phyloP scores from a whole-genome alignment of 1,140 invertebrate genomes.

The Bombus impatiens region DNA sequence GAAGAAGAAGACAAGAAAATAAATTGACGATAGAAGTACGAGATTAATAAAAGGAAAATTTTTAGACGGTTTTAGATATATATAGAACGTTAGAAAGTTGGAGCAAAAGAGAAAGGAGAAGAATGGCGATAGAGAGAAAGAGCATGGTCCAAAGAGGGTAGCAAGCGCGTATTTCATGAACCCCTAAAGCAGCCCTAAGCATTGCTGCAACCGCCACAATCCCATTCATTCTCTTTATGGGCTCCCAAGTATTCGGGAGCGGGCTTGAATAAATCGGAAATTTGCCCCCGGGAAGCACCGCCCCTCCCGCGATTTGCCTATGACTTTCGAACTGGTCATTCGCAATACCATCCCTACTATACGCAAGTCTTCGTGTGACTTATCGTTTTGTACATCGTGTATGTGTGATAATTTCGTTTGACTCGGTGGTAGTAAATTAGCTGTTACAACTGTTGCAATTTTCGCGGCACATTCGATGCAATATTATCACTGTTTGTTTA shows the following conservation, averaged over 20 bases:
- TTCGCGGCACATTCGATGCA: background rate
- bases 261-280: constrained; percentile 80
- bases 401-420: background rate
- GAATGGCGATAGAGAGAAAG: constrained; percentile 37
- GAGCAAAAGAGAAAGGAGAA: constrained; percentile 28
- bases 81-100: constrained; percentile 39
- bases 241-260: constrained; percentile 77
- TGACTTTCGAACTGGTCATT: constrained; percentile 65
- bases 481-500: background rate
- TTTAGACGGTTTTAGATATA: background rate
- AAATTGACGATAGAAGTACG: background rate
- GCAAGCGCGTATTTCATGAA: constrained; percentile 78
- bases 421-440: background rate
- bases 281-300: constrained; percentile 65
- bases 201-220: constrained; percentile 75
- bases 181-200: constrained; percentile 73
- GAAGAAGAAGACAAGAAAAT: background rate
- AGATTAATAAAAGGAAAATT: background rate
- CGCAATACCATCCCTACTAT: constrained; percentile 9
- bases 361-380: constrained; percentile 18
- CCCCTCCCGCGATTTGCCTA: constrained; percentile 58
- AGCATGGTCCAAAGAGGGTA: constrained; percentile 48
- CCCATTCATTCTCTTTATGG: constrained; percentile 81
- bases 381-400: constrained; percentile 13
- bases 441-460: background rate